Conservation (phyloP, 2,888 invertebrate genomes). For the Volucella bombylans region DNA sequence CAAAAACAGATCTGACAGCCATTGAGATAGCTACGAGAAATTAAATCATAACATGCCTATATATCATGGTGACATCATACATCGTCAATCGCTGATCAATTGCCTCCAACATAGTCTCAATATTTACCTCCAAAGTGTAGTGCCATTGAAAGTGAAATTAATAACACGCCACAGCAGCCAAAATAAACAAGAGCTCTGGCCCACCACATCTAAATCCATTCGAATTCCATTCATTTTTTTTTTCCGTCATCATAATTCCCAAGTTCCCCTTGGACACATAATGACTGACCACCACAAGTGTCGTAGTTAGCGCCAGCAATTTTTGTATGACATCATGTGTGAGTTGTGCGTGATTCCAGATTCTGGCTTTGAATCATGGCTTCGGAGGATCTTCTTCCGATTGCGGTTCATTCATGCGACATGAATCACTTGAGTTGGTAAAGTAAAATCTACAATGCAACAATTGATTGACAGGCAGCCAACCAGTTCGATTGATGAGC, state of each 20-base stretch:
- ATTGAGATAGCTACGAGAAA: constrained; percentile 21
- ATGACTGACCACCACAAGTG: not conserved
- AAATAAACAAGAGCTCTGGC: constrained; percentile 32
- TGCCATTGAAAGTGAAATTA: constrained; percentile 33
- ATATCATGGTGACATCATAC: constrained; percentile 35
- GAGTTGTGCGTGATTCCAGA: constrained; percentile 32
- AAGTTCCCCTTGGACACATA: constrained; percentile 24
- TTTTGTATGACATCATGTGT: constrained; percentile 62
- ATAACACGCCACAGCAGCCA: constrained; percentile 18
- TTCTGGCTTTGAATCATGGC: constrained; percentile 49
- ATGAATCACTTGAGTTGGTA: constrained; percentile 52
- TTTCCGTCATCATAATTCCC: constrained; percentile 19
- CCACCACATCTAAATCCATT: constrained; percentile 17
- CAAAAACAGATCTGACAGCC: constrained; percentile 2
- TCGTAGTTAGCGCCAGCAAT: constrained; percentile 46
- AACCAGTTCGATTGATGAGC: constrained; percentile 43
- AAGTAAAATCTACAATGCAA: constrained; percentile 7
- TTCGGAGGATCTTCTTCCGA: constrained; percentile 57
- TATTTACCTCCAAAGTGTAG: constrained; percentile 21
- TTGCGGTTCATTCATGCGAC: constrained; percentile 19
- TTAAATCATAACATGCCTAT: constrained; percentile 8
- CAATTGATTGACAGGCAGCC: constrained; percentile 37
- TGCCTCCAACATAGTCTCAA: constrained; percentile 22
- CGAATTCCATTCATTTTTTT: constrained; percentile 1
- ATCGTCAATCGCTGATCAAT: constrained; percentile 2